Evolutionary conservation across 2,888 invertebrate species (phyloP).

Genomic region (Conus canariensis): DNA sequence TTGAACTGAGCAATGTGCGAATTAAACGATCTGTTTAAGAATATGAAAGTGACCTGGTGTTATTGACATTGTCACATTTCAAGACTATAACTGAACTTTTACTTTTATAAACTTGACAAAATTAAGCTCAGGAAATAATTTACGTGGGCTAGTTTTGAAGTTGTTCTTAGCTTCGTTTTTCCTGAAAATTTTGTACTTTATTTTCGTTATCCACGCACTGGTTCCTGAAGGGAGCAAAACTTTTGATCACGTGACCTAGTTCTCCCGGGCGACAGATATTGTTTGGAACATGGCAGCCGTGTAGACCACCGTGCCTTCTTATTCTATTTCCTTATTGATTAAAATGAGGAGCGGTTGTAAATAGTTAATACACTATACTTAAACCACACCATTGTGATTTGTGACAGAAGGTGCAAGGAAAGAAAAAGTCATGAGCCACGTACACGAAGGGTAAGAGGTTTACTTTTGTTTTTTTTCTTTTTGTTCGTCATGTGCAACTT

Average conservation of each 20-base stretch:
- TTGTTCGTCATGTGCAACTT: background rate
- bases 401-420: background rate
- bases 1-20: constrained; percentile 25
- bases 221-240: constrained; percentile 37
- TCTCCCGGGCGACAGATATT: constrained; percentile 62
- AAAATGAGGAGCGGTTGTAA: background rate
- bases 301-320: background rate
- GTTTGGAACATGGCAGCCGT: constrained; percentile 40
- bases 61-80: background rate
- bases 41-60: constrained; percentile 1
- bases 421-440: constrained; percentile 62
- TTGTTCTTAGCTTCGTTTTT: no score
- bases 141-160: background rate
- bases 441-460: constrained; percentile 64
- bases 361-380: background rate
- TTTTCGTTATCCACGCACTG: background rate
- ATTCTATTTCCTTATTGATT: background rate
- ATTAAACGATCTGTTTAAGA: constrained; percentile 1
- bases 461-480: background rate
- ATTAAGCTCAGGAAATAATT: no score
- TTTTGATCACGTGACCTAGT: constrained; percentile 72
- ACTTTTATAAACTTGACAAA: no score
- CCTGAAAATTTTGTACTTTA: background rate
- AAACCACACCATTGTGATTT: background rate
- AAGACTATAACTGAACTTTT: background rate